Conservation (phyloP, 2,888 invertebrate species). For the Leptopterna dolabrata region DNA sequence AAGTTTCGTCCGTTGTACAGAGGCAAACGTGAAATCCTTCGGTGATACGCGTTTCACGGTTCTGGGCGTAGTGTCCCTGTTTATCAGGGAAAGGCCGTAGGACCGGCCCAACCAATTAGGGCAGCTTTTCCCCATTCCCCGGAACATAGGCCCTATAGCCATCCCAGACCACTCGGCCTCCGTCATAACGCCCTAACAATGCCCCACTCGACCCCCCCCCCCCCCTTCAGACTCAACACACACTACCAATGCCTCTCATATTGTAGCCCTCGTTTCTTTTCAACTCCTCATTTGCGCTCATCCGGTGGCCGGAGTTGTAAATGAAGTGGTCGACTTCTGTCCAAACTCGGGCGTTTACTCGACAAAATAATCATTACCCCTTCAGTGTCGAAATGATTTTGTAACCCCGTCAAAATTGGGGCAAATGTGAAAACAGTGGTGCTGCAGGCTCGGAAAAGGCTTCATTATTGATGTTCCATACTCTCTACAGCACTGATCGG, state of each 20-base stretch:
- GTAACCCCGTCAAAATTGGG: too few relatives aligned
- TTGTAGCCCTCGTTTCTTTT: neutral
- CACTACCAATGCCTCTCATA: neutral
- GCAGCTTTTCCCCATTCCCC: neutral
- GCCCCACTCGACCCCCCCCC: neutral
- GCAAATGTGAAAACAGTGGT: too few relatives aligned
- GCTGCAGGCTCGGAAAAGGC: too few relatives aligned
- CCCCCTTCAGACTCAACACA: neutral
- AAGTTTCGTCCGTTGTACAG: too few relatives aligned
- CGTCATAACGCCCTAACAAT: constrained; percentile 5
- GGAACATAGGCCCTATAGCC: neutral
- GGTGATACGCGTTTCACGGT: too few relatives aligned
- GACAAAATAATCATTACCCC: neutral
- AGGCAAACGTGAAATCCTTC: too few relatives aligned
- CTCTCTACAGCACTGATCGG: too few relatives aligned
- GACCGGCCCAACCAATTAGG: neutral
- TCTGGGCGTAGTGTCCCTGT: neutral
- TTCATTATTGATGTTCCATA: too few relatives aligned
- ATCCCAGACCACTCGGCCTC: neutral
- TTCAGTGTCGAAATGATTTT: too few relatives aligned
- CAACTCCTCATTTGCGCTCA: constrained; percentile 19
- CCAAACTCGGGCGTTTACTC: neutral
- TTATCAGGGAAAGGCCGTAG: neutral
- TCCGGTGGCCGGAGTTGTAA: constrained; percentile 14
- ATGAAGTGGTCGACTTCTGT: neutral